These are phyloP conservation scores for Cyclophora punctaria DNA, from an alignment of 2,888 invertebrate genomes.

Conservation along the genomic window DNA sequence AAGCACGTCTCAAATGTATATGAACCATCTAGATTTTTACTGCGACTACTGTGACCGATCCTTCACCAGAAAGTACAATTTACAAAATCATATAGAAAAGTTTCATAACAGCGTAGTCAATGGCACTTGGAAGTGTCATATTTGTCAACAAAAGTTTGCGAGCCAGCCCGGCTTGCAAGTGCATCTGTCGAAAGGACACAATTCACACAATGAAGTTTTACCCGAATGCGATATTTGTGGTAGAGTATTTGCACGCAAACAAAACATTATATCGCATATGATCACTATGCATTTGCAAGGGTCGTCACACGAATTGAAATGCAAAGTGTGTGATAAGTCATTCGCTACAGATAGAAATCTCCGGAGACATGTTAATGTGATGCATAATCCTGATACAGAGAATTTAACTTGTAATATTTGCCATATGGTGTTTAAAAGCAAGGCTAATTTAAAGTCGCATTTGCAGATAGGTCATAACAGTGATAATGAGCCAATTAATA, in stretches of 20 bases:
- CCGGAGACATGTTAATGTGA: slow-evolving; percentile 43
- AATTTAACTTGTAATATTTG: slow-evolving; percentile 50
- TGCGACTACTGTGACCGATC: slow-evolving; percentile 53
- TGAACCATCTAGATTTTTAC: slow-evolving; percentile 30
- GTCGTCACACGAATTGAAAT: slow-evolving; percentile 26
- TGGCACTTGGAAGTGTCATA: slow-evolving; percentile 37
- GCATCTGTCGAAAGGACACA: slow-evolving; percentile 48
- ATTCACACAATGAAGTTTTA: slow-evolving; percentile 35
- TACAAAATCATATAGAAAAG: slow-evolving; percentile 55
- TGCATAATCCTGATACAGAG: slow-evolving; percentile 44
- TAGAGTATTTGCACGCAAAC: slow-evolving; percentile 51
- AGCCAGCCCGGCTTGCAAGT: slow-evolving; percentile 43
- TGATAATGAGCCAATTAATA: too few relatives aligned
- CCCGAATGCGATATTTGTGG: slow-evolving; percentile 62
- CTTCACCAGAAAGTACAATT: slow-evolving; percentile 55
- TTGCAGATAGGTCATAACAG: slow-evolving; percentile 36
- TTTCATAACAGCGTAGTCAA: slow-evolving; percentile 35
- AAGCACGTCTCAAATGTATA: slow-evolving; percentile 19
- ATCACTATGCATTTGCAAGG: slow-evolving; percentile 49
- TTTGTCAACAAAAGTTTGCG: slow-evolving; percentile 46
- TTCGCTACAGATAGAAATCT: slow-evolving; percentile 51
- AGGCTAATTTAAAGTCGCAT: slow-evolving; percentile 41
- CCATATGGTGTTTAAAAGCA: slow-evolving; percentile 41
- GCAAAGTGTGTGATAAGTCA: slow-evolving; percentile 37
- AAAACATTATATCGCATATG: slow-evolving; percentile 59